A percentile compares a stretch with the other conserved stretches of the same genome.
Conservation (phyloP, 2,113 vertebrate genomes). For the Xiphorhynchus elegans region DNA sequence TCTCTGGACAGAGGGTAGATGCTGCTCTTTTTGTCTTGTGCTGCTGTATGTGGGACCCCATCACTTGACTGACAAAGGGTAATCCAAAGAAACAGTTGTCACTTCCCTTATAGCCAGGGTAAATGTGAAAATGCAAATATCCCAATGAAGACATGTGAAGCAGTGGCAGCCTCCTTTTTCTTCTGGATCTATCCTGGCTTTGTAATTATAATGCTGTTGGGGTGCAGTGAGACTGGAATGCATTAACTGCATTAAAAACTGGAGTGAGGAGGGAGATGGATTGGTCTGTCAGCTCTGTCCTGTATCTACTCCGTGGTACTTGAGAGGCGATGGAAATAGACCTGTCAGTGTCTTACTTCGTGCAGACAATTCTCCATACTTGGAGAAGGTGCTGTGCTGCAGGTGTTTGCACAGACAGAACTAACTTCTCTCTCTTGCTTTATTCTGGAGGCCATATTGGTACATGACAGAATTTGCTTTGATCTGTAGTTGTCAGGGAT, state of each 20-base stretch:
- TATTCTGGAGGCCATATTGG: not conserved
- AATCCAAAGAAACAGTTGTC: not conserved
- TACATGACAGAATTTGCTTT: not conserved
- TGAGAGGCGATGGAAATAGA: not conserved
- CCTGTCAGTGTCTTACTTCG: not conserved
- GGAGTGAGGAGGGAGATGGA: rapidly evolving
- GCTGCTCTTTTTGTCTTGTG: not conserved
- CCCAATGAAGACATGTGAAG: not conserved
- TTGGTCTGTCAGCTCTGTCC: not conserved
- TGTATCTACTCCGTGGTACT: not conserved
- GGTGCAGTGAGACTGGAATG: not conserved
- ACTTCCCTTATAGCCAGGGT: not conserved
- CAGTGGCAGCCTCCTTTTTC: not conserved
- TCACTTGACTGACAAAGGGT: not conserved
- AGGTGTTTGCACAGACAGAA: not conserved
- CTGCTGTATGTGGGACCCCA: not conserved
- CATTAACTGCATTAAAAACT: not conserved
- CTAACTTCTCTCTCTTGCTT: not conserved
- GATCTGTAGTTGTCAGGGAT: not conserved
- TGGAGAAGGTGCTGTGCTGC: not conserved
- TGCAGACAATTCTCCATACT: not conserved
- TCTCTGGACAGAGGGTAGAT: not conserved
- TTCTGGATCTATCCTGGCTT: not conserved
- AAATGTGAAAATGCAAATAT: not conserved
- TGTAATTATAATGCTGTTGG: not conserved